Evolutionary conservation across 92 coral and sea anemone genomes (phyloP).

Genomic region (Meandrina meandrites): DNA sequence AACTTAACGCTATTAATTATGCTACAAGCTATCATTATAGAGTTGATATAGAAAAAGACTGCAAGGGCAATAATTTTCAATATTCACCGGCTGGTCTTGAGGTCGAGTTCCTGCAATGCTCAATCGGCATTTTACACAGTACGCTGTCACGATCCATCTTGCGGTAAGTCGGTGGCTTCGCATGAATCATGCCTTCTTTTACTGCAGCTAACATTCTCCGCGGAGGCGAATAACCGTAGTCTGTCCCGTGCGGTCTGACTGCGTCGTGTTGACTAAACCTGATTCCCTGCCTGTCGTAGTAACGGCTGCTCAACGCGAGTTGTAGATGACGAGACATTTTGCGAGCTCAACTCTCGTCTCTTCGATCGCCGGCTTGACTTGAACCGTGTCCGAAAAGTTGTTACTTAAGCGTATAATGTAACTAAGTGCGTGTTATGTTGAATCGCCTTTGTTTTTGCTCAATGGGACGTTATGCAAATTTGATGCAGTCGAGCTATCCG

Average conservation of each 20-base stretch:
- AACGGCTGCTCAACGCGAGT: slow-evolving; percentile 79
- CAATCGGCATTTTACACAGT: slow-evolving; percentile 89
- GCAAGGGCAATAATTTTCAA: slow-evolving; percentile 4
- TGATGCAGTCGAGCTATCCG: neutral
- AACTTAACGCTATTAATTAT: neutral
- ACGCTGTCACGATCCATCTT: slow-evolving; percentile 85
- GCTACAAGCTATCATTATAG: neutral
- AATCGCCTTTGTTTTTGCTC: slow-evolving; percentile 1
- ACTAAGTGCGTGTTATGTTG: slow-evolving; percentile 18
- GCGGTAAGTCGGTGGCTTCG: slow-evolving; percentile 93
- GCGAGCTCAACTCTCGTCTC: neutral
- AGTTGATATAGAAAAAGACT: neutral
- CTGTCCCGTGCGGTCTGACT: slow-evolving; percentile 93
- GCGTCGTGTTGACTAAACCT: slow-evolving; percentile 75
- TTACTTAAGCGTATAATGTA: slow-evolving; percentile 14
- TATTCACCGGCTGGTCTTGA: slow-evolving; percentile 91
- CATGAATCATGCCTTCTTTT: slow-evolving; percentile 93
- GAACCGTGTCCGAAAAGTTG: slow-evolving; percentile 12
- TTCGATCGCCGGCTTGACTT: neutral
- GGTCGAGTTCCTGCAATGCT: slow-evolving; percentile 95
- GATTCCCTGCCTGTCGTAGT: slow-evolving; percentile 93
- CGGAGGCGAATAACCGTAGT: slow-evolving; percentile 83
- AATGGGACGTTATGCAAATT: neutral
- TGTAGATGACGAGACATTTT: slow-evolving; percentile 85
- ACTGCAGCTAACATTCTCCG: slow-evolving; percentile 97